Conservation (phyloP, 2,113 vertebrate species). For the Polyodon spathula region DNA sequence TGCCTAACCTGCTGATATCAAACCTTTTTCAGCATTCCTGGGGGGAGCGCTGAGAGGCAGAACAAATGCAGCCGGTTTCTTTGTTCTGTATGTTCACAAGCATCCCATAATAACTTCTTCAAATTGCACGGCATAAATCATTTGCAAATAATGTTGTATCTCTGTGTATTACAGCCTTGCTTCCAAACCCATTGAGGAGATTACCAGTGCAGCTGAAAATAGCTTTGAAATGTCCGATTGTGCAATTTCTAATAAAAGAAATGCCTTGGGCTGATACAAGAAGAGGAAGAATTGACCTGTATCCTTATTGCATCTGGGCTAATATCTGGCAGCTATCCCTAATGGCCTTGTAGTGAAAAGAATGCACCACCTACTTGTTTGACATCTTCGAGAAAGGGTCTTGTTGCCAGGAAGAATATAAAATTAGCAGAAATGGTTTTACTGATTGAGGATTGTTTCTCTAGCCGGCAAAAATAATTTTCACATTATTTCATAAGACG, state of each 20-base stretch:
- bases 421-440: background rate
- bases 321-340: conserved; percentile 7
- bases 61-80: too few relatives aligned
- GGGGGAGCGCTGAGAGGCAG: too few relatives aligned
- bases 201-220: conserved; percentile 8
- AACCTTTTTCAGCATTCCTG: too few relatives aligned
- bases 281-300: conserved; percentile 6
- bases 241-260: conserved; percentile 3
- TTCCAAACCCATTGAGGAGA: background rate
- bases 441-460: background rate
- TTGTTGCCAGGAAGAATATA: background rate
- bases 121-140: too few relatives aligned
- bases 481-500: too few relatives aligned
- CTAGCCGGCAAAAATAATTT: background rate
- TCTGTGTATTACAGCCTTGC: too few relatives aligned
- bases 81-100: too few relatives aligned
- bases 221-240: background rate
- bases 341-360: background rate
- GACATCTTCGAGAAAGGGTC: background rate
- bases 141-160: too few relatives aligned
- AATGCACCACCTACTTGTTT: conserved; percentile 3
- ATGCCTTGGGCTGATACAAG: background rate
- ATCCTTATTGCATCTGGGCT: background rate
- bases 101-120: too few relatives aligned
- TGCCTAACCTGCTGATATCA: too few relatives aligned